Base-by-base conservation (phyloP, 2,113 vertebrate species). In the Oophaga pumilio region DNA sequence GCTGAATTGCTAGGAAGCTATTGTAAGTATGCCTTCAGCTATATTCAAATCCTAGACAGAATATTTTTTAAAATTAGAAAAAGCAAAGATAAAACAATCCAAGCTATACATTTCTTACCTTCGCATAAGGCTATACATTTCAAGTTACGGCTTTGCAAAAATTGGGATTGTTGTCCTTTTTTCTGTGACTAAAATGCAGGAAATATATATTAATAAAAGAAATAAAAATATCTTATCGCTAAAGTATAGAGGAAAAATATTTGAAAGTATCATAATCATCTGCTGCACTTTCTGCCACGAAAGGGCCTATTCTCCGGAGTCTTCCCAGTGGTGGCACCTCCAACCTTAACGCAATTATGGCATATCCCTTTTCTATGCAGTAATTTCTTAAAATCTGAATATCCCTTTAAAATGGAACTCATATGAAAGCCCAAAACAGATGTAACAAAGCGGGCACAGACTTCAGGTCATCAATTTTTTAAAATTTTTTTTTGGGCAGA, bases 51-150 rank as follows among this genome's bases (percentile, higher is more conserved):
- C 53, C 53, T 56, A 11, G 12, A 13, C 5, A 11, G 12, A 56
- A 1, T 56, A 11, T 56, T 11, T 56, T 0, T 22, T 6, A 62
- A 62, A 20, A 22, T 22, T 59, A 59, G 7, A 64, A 12, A 26
- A 68, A 68, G n/a, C 22, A 24, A 68, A 26, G n/a, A 9, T 68
- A 68, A 24, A 26, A 68, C 10, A 69, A 33, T 17, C 20, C 0
- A 76, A 52, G 0, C 57, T 59, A 56, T 8, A 52, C 13, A 87
- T 77, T 14, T 90, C 93, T 92, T 94, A 97, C 97, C 97, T 97
- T 97, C 97, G 94, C 97, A 97, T 95, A 97, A 97, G 95, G 97
- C 97, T 93, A 97, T 97, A 93, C 97, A 97, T 92, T 97, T 97
- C 93, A 97, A 94, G 90, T 97, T 97, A 89, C 97, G 96, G 91